Evolutionary conservation across 2,797 vertebrate species (phyloP), one percentile per base, ranked within the genome.

Genomic region (Carapus acus): DNA sequence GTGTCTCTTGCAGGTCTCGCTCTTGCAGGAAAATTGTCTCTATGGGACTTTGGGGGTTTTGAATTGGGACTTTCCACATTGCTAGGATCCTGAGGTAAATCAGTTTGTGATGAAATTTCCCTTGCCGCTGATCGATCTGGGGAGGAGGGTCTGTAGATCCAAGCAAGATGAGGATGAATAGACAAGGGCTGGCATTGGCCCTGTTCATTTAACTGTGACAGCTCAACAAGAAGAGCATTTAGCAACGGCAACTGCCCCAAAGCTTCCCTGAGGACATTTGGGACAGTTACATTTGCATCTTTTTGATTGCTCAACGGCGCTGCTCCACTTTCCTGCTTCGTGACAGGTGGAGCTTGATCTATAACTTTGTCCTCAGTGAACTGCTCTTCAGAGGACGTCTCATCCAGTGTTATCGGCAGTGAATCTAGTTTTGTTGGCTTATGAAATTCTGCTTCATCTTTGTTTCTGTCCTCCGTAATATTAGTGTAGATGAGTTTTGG

Each of bases 171-270:
- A 0, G 90, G 87, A 12, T 90, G 85, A 47, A 83, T 21, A 9
- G 71, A 64, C 42, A 79, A 17, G 2, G 86, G 71, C 6, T 76
- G 50, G 0, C 72, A 57, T 23, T 43, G 37, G n/a, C 42, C 78
- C 16, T 73, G 14, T 11, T 70, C 62, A 22, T 73, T 83, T 19
- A 97, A 73, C 77, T 92, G 72, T 0, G 90, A 90, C 53, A 98
- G 71, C 65, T 98, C 94, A 1, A 87, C 69, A 17, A 95, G 71
- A 67, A 98, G 84, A 24, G 92, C 88, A 7, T 89, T 94, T 37
- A 98, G 78, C 0, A 98, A 77, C 0, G 94, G 94, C 60, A 97
- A 71, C 69, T 86, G 90, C 48, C 49, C 67, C 18, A 90, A 36
- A 7, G 80, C 66, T 41, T 85, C 79, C 12, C 68, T 40, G 1